Percentiles rank a stretch among this genome's conserved stretches.
Conservation (phyloP, 2,888 invertebrate species). For the Lordiphosa andalusiaca region DNA sequence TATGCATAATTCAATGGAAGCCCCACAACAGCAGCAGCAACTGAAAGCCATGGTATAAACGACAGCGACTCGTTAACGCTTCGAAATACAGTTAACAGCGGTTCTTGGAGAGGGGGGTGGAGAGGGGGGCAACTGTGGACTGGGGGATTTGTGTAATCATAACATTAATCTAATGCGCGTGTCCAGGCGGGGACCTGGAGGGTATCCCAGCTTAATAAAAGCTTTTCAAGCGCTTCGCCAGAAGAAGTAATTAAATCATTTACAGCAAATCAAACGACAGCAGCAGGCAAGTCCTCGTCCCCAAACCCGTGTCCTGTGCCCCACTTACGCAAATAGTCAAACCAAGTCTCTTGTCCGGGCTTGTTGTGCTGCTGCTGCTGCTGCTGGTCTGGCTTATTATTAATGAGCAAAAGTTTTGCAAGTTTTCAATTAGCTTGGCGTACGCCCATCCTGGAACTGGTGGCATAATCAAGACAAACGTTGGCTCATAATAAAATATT, state of each 20-base stretch:
- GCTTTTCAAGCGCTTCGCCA: slow-evolving; percentile 46
- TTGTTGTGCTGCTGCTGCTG: slow-evolving; percentile 2
- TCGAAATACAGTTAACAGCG: slow-evolving; percentile 24
- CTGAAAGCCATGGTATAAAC: slow-evolving; percentile 53
- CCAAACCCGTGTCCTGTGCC: background rate
- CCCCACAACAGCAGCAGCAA: slow-evolving; percentile 15
- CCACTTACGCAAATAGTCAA: background rate
- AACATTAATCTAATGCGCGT: slow-evolving; percentile 66
- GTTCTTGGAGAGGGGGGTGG: no score
- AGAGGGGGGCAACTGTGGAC: background rate
- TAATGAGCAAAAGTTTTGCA: slow-evolving; percentile 68
- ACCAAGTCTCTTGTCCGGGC: slow-evolving; percentile 3
- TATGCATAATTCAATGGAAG: slow-evolving; percentile 63
- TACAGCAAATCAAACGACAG: slow-evolving; percentile 51
- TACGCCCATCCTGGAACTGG: slow-evolving; percentile 16
- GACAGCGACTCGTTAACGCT: slow-evolving; percentile 55
- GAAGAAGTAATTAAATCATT: slow-evolving; percentile 68
- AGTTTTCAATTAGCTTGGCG: slow-evolving; percentile 69
- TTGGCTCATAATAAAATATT: slow-evolving; percentile 59
- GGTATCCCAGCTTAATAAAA: slow-evolving; percentile 49
- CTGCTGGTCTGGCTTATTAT: slow-evolving; percentile 53
- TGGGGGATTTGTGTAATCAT: slow-evolving; percentile 41
- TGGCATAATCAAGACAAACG: slow-evolving; percentile 60
- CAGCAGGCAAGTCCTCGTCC: background rate
- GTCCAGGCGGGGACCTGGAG: slow-evolving; percentile 29